Evolutionary conservation across 2,797 vertebrate genomes (phyloP).

Genomic region (Micrastur ruficollis): DNA sequence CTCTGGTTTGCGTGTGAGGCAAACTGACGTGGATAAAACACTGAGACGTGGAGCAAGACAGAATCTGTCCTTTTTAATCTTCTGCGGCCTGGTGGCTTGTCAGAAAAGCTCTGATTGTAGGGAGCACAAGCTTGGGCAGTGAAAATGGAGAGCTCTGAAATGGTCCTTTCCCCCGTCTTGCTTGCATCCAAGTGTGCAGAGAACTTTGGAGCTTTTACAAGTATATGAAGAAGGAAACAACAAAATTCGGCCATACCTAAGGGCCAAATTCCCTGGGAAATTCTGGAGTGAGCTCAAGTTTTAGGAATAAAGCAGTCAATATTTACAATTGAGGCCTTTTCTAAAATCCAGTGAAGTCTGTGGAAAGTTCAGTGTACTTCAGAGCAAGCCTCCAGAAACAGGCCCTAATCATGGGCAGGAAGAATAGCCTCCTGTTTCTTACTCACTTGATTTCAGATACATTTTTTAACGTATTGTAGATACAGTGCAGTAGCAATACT

Average conservation of each 20-base stretch:
- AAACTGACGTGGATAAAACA: neutral
- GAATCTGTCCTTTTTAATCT: neutral
- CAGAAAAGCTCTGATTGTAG: neutral
- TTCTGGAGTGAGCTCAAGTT: neutral
- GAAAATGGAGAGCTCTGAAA: neutral
- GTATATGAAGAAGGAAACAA: neutral
- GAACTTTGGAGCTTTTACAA: neutral
- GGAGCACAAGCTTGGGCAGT: neutral
- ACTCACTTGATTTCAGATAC: neutral
- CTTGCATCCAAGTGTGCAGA: rapidly evolving
- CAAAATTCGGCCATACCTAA: rapidly evolving
- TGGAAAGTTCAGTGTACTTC: neutral
- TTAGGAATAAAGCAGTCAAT: neutral
- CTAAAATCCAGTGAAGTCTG: neutral
- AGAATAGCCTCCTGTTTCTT: neutral
- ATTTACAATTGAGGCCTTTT: neutral
- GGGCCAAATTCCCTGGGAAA: neutral
- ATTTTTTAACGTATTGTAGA: neutral
- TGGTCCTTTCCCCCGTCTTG: rapidly evolving
- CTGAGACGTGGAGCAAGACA: rapidly evolving
- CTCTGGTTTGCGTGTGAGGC: rapidly evolving
- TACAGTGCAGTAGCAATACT: neutral
- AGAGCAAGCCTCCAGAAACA: neutral
- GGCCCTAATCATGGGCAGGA: neutral
- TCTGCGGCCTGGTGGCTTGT: neutral